phyloP scores from a whole-genome alignment of 2,113 vertebrate genomes.

The Aplodontia rufa region DNA sequence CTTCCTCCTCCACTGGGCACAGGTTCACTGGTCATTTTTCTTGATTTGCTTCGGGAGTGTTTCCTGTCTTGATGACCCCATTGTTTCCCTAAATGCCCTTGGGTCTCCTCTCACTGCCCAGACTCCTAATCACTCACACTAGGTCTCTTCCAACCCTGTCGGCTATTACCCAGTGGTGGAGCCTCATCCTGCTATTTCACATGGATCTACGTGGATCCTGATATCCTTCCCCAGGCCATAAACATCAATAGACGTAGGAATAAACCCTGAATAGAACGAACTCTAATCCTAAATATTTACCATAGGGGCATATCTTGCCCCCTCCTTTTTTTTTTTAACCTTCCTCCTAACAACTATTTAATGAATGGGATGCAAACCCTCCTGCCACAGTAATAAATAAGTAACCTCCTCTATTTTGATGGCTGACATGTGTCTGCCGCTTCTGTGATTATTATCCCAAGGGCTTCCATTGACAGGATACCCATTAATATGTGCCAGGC shows the following conservation, averaged over 20 bases:
- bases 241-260: neutral
- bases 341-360: neutral
- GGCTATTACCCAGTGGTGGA: neutral
- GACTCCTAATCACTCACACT: neutral
- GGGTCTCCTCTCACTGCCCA: neutral
- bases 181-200: neutral
- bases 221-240: fast-evolving
- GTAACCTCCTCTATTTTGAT: neutral
- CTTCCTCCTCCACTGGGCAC: neutral
- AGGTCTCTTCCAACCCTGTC: neutral
- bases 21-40: neutral
- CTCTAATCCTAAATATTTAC: neutral
- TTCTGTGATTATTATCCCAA: neutral
- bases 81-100: neutral
- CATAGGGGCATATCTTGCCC: too few relatives aligned
- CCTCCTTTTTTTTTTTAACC: neutral
- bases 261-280: neutral
- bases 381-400: neutral
- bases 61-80: neutral
- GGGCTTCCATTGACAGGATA: neutral
- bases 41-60: neutral
- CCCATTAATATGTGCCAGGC: neutral
- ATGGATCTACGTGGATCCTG: neutral
- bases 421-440: fast-evolving
- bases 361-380: neutral